Evolutionary conservation across 2,888 invertebrate species (phyloP).

Genomic region (Carterocephalus palaemon): DNA sequence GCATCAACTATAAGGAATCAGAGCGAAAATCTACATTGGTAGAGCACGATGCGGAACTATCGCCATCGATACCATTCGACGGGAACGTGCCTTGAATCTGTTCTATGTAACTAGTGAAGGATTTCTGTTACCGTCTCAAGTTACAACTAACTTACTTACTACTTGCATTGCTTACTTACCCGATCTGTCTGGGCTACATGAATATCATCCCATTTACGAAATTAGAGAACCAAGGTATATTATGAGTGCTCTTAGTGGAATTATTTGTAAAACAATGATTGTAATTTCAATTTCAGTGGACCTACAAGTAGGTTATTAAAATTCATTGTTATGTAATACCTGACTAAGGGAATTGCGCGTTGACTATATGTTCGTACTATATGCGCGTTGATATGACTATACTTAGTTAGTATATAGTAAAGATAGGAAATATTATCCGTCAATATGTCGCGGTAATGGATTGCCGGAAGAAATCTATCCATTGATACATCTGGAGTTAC

Average conservation of each 20-base stretch:
- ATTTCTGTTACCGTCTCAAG: constrained; percentile 16
- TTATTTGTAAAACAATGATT: not conserved
- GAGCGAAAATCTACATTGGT: constrained; percentile 21
- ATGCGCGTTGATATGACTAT: too few relatives aligned
- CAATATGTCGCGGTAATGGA: constrained; percentile 12
- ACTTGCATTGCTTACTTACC: constrained; percentile 3
- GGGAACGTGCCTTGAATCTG: constrained; percentile 17
- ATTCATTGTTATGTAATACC: too few relatives aligned
- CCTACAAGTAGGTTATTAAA: constrained; percentile 4
- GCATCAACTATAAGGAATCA: constrained; percentile 13
- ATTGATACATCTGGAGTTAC: constrained; percentile 13
- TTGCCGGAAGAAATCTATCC: constrained; percentile 18
- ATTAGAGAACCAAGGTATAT: too few relatives aligned
- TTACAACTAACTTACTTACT: constrained; percentile 9
- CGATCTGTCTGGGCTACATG: not conserved
- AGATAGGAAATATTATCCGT: too few relatives aligned
- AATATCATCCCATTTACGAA: not conserved
- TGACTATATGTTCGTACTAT: too few relatives aligned
- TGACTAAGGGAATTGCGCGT: too few relatives aligned
- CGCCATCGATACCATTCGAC: constrained; percentile 16
- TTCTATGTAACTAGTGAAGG: constrained; percentile 10
- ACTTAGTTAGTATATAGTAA: too few relatives aligned
- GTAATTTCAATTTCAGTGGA: not conserved
- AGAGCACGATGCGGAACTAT: constrained; percentile 16
- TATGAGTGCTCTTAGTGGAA: too few relatives aligned